Base-by-base conservation (phyloP, 1,140 invertebrate genomes). In the Asobara japonica region DNA sequence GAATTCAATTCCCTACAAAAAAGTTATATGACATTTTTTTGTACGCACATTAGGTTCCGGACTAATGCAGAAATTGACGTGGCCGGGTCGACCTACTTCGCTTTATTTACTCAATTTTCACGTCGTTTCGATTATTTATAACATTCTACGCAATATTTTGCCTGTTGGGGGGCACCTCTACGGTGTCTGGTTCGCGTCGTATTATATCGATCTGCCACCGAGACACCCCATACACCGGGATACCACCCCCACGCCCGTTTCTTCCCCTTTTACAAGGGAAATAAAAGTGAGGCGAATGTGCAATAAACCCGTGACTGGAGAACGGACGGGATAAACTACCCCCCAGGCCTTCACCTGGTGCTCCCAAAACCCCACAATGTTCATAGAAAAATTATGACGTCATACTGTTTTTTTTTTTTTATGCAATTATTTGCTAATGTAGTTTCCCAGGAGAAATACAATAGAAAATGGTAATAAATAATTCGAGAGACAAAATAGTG, bases 141-240 rank as follows among this genome's bases (percentile, higher is more conserved):
- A 3, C 51, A 2, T 56, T 56, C 22, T 22, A 25, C 51, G 51
- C 51, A 56, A 56, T 20, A 56, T 56, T 56, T 22, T 18, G 25
- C 8, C 0, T 25, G 31, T 62, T 48, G 30, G 38, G n/a, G n/a
- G 48, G 65, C 41, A 45, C 41, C 41, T 45, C n/a, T 61, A 41
- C 41, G 61, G 45, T 64, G 33, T 68, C 66, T 62, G 60, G 56
- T 51, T 48, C 66, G 41, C 51, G 71, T 72, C 60, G 73, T 70
- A 73, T 75, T 70, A 75, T 78, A 78, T 78, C 75, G 77, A 78
- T 78, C 77, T 56, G 31, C 41, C 38, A 31, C n/a, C 22, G 62
- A 71, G 61, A 71, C 73, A 74, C 66, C 65, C 62, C 61, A 38
- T 69, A 60, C 62, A 65, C 66, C 33, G 18, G 41, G 41, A 45